Evolutionary conservation across 1,140 invertebrate species (phyloP), one percentile per base, ranked within the genome.

Genomic region (Micrasema minimum): DNA sequence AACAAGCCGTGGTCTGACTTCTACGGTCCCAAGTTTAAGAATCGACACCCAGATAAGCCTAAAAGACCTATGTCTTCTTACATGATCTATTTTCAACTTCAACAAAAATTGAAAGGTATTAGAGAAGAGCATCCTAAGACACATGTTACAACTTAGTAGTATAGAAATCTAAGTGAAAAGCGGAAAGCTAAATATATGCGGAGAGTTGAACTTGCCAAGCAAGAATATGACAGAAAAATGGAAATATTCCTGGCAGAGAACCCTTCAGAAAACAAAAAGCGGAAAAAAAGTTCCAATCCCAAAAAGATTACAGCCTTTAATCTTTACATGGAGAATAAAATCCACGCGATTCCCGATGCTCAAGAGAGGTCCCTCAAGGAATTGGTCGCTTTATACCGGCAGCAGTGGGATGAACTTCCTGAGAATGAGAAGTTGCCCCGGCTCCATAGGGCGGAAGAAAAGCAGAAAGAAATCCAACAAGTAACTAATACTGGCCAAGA

Each of bases 21-120:
- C 43, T 81, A 80, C 46, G 76, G 76, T 55, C 74, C 76, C 14
- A 77, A 76, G 37, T 78, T 77, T 65, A 72, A 80, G 72, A 83
- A 80, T 72, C 76, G 77, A 57, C 85, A 86, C 77, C 86, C 86
- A 41, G 85, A 85, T 66, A 77, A 82, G 77, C 86, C 86, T 1
- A 83, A 81, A 72, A 79, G 82, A 67, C 86, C 86, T 16, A 67
- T 84, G 10, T 80, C 82, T 3, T 78, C 83, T 1, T 87, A 82
- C 71, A 83, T 87, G n/a, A n/a, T 72, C 48, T 85, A 9, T 69
- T 31, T 20, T 69, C n/a, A n/a, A n/a, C n/a, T 14, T 26, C 10
- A 41, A 26, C 31, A 41, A 10, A 11, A 67, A 2, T 2, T n/a
- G 7, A 26, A 43, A 16, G 14, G 12, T 37, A 9, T 57, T 14